Percentiles rank a stretch among this genome's conserved stretches.
phyloP scores from a whole-genome alignment of 30 jellyfish, hydroid and myxozoan genomes.

The Turritopsis rubra region DNA sequence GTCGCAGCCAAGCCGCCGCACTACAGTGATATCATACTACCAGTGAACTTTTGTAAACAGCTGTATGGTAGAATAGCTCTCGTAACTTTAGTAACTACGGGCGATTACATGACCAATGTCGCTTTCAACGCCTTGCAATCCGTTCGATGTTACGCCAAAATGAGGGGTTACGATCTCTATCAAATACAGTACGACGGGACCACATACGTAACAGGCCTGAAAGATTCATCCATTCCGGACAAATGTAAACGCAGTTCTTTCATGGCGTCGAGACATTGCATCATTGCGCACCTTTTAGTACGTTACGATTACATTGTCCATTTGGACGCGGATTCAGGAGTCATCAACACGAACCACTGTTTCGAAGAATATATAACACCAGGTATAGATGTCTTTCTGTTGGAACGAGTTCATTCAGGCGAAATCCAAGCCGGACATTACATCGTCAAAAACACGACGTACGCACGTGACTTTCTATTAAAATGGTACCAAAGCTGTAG shows the following conservation, averaged over 20 bases:
- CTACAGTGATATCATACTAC: neutral
- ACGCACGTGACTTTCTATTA: neutral
- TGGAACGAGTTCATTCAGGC: slow-evolving; percentile 30
- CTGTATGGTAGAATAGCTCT: slow-evolving; percentile 7
- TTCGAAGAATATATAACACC: slow-evolving; percentile 28
- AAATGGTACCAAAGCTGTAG: neutral
- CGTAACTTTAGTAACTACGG: neutral
- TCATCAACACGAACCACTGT: slow-evolving; percentile 18
- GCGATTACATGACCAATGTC: slow-evolving; percentile 2
- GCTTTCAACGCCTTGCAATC: slow-evolving; percentile 19
- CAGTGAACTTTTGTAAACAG: neutral
- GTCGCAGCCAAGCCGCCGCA: neutral
- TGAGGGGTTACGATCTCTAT: slow-evolving; percentile 19
- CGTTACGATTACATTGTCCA: slow-evolving; percentile 14
- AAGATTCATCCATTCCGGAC: neutral
- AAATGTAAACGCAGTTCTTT: neutral
- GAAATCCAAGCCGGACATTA: slow-evolving; percentile 33
- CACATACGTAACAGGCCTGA: neutral
- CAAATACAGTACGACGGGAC: neutral
- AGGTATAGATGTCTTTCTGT: slow-evolving; percentile 24
- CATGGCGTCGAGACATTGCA: slow-evolving; percentile 13
- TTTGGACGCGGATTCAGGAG: slow-evolving; percentile 24
- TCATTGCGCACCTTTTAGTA: neutral
- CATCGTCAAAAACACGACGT: slow-evolving; percentile 17
- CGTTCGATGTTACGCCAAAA: slow-evolving; percentile 11